Conservation (phyloP, 2,113 vertebrate genomes). For the Scomber japonicus region DNA sequence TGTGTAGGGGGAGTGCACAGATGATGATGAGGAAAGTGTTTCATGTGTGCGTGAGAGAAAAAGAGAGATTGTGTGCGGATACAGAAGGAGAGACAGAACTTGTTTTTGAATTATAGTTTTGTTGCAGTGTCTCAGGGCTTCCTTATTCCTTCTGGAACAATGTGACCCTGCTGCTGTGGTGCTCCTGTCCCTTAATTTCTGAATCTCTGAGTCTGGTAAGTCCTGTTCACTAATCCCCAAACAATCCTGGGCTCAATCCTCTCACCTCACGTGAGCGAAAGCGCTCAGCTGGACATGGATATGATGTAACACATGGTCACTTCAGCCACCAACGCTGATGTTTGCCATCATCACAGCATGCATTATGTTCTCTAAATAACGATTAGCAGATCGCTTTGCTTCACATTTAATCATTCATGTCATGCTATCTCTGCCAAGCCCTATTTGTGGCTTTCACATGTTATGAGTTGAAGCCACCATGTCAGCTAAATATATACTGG, state of each 20-base stretch:
- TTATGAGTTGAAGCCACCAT: no score
- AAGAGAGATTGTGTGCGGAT: no score
- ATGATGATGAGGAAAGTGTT: not conserved
- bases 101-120: constrained; percentile 45
- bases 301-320: constrained; percentile 67
- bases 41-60: not conserved
- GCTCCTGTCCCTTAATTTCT: constrained; percentile 71
- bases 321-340: not conserved
- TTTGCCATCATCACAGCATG: constrained; percentile 10
- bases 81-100: not conserved
- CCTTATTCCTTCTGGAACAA: constrained; percentile 64
- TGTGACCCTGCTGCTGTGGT: constrained; percentile 28
- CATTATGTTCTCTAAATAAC: constrained; percentile 33
- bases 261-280: constrained; percentile 72
- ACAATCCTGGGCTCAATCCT: constrained; percentile 78
- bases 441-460: not conserved
- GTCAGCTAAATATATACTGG: not conserved
- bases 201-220: constrained; percentile 67
- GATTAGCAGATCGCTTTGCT: constrained; percentile 47
- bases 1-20: not conserved
- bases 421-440: constrained; percentile 15
- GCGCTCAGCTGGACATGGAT: constrained; percentile 62
- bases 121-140: constrained; percentile 38
- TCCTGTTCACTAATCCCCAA: constrained; percentile 80
- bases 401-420: constrained; percentile 35